Base-by-base conservation (phyloP, 1,140 invertebrate species). In the Chironomus tepperi region DNA sequence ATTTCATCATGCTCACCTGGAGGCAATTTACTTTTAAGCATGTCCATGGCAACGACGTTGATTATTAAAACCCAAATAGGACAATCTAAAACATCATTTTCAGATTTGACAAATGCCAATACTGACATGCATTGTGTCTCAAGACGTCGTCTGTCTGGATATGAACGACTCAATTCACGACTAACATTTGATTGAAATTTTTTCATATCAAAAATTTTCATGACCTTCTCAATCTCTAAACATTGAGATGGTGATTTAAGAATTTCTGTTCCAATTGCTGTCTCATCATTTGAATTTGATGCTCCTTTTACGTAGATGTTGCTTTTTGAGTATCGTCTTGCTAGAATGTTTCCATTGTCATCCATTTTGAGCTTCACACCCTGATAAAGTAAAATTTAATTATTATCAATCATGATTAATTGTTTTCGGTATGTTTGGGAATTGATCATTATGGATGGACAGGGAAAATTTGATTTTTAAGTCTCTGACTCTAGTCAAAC, bases 351-450 rank as follows among this genome's bases (percentile, higher is more conserved):
- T 74, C 95, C 95, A 79, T 93, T 91, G 80, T 95, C 92, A 83
- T 97, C 95, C 94, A 97, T 96, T 85, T 96, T 96, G 76, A 97
- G 93, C 87, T 97, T 97, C 67, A 96, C 92, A 76, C 95, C 95
- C 90, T 95, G 85, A 74, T 1, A 75, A 73, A 15, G 34, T 70
- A 70, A 70, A 1, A 18, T 18, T 70, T 5, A 18, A 18, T 18
- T 18, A 70, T 70, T 70, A 2, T n/a, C n/a, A 18, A n/a, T 18
- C 19, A 19, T 19, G n/a, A 5, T n/a, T 70, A 16, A 18, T n/a
- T 3, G 18, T 18, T 18, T 70, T n/a, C n/a, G n/a, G n/a, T n/a
- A n/a, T n/a, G n/a, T n/a, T n/a, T n/a, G n/a, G 8, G 16, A 70
- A 18, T 70, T 18, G 19, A 7, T n/a, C n/a, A n/a, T n/a, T n/a